These are phyloP conservation scores for Bilobella aurantiaca DNA, from an alignment of 1,140 invertebrate genomes.

Conservation along the genomic window DNA sequence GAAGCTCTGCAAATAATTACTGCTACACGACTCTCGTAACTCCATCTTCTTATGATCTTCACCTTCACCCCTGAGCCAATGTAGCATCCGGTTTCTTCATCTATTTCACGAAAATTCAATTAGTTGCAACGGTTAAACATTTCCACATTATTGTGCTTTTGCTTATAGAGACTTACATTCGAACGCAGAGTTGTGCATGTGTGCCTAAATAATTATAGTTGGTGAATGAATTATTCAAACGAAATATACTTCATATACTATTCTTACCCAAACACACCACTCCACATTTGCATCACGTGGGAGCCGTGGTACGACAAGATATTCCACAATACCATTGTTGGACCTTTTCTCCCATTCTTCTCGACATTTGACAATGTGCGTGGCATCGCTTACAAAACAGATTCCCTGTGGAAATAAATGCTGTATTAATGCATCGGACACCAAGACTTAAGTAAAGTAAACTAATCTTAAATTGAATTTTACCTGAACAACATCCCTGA, in stretches of 20 bases:
- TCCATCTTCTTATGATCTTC: conserved; percentile 68
- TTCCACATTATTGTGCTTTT: no score
- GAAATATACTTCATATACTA: no score
- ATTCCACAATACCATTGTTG: conserved; percentile 77
- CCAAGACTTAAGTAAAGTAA: conserved; percentile 5
- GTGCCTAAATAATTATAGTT: conserved; percentile 62
- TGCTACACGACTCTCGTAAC: conserved; percentile 75
- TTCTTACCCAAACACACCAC: conserved; percentile 69
- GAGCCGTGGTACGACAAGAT: conserved; percentile 66
- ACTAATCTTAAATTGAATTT: background rate
- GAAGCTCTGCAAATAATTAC: conserved; percentile 70
- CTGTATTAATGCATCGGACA: no score
- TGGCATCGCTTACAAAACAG: conserved; percentile 63
- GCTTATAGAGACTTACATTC: conserved; percentile 78
- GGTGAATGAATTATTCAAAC: conserved; percentile 76
- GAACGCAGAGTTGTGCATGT: conserved; percentile 71
- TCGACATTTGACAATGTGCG: conserved; percentile 58
- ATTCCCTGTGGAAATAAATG: conserved; percentile 49
- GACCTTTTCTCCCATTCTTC: conserved; percentile 69
- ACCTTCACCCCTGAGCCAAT: conserved; percentile 45
- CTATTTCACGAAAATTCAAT: no score
- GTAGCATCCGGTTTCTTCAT: conserved; percentile 76
- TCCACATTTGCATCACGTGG: conserved; percentile 72
- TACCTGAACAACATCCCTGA: conserved; percentile 35
- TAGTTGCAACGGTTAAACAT: no score